phyloP scores from a whole-genome alignment of 2,113 vertebrate species.

The Lepidothrix coronata region DNA sequence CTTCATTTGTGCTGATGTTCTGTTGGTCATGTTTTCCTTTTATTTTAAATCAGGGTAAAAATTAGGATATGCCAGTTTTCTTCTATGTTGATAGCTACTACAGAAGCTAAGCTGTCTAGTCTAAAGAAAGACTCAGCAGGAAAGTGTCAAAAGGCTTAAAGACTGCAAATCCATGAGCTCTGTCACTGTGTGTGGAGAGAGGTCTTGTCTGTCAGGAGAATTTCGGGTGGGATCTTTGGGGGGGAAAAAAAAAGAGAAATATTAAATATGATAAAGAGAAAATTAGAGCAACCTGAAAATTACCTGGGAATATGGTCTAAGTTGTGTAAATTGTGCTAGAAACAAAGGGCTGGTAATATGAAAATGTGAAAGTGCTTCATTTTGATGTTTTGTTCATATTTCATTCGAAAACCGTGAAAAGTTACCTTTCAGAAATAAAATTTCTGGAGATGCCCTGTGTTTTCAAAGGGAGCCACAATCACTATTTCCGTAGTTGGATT shows the following conservation, averaged over 20 bases:
- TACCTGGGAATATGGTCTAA: not conserved
- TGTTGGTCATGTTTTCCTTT: not conserved
- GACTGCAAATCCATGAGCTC: not conserved
- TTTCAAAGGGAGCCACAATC: not conserved
- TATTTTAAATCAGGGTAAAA: not conserved
- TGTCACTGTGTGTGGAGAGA: not conserved
- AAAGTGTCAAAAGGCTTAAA: not conserved
- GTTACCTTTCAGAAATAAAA: not conserved
- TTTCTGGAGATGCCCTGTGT: not conserved
- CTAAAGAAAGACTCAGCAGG: not conserved
- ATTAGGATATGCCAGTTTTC: not conserved
- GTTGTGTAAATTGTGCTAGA: not conserved
- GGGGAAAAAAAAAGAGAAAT: not conserved
- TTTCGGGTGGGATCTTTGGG: not conserved
- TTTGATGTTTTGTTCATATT: not conserved
- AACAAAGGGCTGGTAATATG: not conserved
- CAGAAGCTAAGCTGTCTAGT: not conserved
- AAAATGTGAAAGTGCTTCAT: not conserved
- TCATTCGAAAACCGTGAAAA: not conserved
- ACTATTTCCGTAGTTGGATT: not conserved
- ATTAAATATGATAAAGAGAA: not conserved
- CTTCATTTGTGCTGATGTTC: not conserved
- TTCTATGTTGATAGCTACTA: not conserved
- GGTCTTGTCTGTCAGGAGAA: not conserved
- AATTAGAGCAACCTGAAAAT: not conserved